Percentiles rank a stretch among this genome's conserved stretches.
phyloP scores from a whole-genome alignment of 2,888 invertebrate species.

The Nomada fucata region DNA sequence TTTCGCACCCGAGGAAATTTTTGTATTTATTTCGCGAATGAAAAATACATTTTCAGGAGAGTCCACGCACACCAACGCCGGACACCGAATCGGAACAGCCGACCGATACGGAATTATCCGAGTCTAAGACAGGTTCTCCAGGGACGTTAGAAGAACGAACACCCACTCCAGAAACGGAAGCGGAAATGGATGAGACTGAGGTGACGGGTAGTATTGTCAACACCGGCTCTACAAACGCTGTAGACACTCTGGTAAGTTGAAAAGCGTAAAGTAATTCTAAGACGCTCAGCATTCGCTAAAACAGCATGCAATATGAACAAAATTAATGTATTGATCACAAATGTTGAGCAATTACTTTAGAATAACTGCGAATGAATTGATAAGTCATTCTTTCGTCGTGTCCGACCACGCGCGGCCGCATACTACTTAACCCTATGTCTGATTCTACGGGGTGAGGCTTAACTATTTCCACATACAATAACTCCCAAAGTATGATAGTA shows the following conservation, averaged over 20 bases:
- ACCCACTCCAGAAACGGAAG: slow-evolving; percentile 77
- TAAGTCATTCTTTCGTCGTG: no score
- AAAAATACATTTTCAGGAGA: slow-evolving; percentile 72
- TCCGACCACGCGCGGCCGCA: no score
- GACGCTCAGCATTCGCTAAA: background rate
- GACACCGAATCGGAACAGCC: slow-evolving; percentile 82
- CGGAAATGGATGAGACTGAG: slow-evolving; percentile 68
- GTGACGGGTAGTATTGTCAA: slow-evolving; percentile 5
- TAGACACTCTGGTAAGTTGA: slow-evolving; percentile 24
- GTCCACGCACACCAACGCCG: slow-evolving; percentile 76
- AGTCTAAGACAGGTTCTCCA: slow-evolving; percentile 76
- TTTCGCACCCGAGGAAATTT: background rate
- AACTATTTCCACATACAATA: slow-evolving; percentile 14
- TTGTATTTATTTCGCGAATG: background rate
- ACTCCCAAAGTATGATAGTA: slow-evolving; percentile 19
- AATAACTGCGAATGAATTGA: no score
- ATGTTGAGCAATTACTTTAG: no score
- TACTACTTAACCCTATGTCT: no score
- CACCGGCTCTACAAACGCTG: background rate
- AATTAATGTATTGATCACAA: no score
- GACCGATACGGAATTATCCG: slow-evolving; percentile 80
- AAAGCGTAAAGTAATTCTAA: background rate
- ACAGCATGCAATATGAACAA: no score
- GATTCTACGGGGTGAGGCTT: slow-evolving; percentile 6
- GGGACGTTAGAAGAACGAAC: slow-evolving; percentile 71